phyloP scores from a whole-genome alignment of 1,140 invertebrate species.

The Plutomurus gul region DNA sequence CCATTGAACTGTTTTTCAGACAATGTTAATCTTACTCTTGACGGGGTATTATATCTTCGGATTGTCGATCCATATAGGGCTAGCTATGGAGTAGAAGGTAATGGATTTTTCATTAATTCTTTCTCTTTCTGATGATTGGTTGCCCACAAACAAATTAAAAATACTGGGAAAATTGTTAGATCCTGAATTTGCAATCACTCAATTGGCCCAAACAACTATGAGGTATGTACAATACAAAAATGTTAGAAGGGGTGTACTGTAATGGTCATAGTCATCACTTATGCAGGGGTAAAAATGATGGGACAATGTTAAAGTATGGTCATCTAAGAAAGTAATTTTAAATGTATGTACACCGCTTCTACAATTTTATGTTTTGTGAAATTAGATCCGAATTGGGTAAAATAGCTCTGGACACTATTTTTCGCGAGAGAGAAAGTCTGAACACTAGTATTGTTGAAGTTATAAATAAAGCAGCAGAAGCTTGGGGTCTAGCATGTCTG shows the following conservation, averaged over 20 bases:
- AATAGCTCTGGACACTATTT: conserved; percentile 96
- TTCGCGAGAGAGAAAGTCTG: conserved; percentile 90
- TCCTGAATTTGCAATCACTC: conserved; percentile 98
- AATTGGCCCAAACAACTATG: conserved; percentile 99
- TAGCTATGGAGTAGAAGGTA: conserved; percentile 92
- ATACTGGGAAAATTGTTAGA: conserved; percentile 62
- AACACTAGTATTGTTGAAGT: conserved; percentile 96
- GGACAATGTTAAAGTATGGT: too few species aligned
- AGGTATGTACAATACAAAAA: conserved; percentile 58
- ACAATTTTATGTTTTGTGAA: conserved; percentile 2
- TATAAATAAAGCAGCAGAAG: conserved; percentile 96
- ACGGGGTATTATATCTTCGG: conserved; percentile 94
- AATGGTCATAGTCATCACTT: too few species aligned
- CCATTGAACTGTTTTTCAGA: conserved; percentile 63
- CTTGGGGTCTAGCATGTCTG: conserved; percentile 97
- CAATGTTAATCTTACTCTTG: conserved; percentile 95
- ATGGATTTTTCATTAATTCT: not conserved
- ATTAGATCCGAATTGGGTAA: conserved; percentile 91
- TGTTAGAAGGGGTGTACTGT: not conserved
- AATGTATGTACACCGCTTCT: too few species aligned
- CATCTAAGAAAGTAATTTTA: too few species aligned
- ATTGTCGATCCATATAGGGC: conserved; percentile 94
- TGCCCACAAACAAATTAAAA: not conserved
- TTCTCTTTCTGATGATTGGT: not conserved
- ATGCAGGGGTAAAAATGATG: too few species aligned